Conservation (phyloP, 2,113 vertebrate genomes). For the Sprattus sprattus region DNA sequence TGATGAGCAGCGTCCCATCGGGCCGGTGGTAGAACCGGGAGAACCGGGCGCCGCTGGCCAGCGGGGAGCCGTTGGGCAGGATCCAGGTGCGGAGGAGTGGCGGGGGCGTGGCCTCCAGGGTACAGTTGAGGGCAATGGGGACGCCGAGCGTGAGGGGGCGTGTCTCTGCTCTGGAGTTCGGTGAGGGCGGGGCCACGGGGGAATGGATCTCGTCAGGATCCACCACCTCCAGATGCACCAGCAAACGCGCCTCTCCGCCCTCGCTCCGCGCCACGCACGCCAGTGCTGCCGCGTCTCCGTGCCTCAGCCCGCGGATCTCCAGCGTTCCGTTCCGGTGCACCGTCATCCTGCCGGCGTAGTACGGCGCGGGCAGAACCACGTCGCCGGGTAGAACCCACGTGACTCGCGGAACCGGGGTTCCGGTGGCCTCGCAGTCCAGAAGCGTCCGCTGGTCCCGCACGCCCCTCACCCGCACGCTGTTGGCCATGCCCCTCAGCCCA, state of each 20-base stretch:
- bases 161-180: constrained; percentile 66
- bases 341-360: constrained; percentile 78
- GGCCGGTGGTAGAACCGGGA: constrained; percentile 75
- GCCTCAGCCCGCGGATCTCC: constrained; percentile 75
- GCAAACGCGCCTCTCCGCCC: constrained; percentile 80
- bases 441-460: constrained; percentile 67
- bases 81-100: constrained; percentile 77
- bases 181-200: not conserved
- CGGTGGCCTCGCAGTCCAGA: constrained; percentile 79
- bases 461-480: constrained; percentile 65
- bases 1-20: constrained; percentile 81
- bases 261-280: constrained; percentile 82
- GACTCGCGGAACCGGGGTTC: constrained; percentile 75
- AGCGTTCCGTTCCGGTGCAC: constrained; percentile 88
- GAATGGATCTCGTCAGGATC: constrained; percentile 56
- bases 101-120: constrained; percentile 63
- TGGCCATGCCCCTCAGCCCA: constrained; percentile 62
- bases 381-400: constrained; percentile 88
- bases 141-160: constrained; percentile 75
- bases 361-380: constrained; percentile 82
- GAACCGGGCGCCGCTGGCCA: constrained; percentile 66
- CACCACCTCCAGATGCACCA: constrained; percentile 76
- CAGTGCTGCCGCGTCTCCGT: constrained; percentile 75
- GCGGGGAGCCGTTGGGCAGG: constrained; percentile 79
- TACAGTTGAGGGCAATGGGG: constrained; percentile 83